phyloP scores from a whole-genome alignment of 2,888 invertebrate genomes.

The Baronia brevicornis region DNA sequence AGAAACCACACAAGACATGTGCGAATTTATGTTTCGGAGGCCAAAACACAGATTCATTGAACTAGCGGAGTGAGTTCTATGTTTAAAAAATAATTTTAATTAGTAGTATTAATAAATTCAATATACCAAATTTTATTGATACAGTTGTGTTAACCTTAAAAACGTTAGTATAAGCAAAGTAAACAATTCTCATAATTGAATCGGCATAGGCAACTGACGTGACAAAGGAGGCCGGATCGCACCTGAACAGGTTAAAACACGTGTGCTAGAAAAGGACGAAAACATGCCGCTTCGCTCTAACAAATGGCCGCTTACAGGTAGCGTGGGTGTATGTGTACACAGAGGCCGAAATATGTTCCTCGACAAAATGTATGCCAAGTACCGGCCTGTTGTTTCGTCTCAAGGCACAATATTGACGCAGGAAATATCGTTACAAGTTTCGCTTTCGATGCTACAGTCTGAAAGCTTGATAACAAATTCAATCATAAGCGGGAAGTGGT shows the following conservation, averaged over 20 bases:
- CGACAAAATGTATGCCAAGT: constrained; percentile 34
- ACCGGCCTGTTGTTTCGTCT: constrained; percentile 43
- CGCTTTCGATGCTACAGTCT: constrained; percentile 38
- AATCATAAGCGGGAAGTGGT: constrained; percentile 29
- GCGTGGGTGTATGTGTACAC: constrained; percentile 27
- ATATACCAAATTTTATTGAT: too few relatives aligned
- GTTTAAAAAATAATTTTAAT: too few relatives aligned
- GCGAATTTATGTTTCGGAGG: too few relatives aligned
- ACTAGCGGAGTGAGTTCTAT: too few relatives aligned
- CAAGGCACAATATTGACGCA: constrained; percentile 29
- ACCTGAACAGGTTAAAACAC: constrained; percentile 36
- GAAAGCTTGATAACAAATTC: constrained; percentile 49
- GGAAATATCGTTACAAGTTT: constrained; percentile 44
- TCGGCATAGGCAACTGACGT: constrained; percentile 45
- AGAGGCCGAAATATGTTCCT: constrained; percentile 32
- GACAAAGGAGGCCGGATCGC: constrained; percentile 32
- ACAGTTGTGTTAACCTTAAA: too few relatives aligned
- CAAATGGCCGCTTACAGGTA: constrained; percentile 37
- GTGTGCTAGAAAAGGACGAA: constrained; percentile 25
- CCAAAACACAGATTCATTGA: too few relatives aligned
- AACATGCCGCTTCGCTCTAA: constrained; percentile 25
- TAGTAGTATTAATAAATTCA: too few relatives aligned
- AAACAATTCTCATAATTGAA: constrained; percentile 62
- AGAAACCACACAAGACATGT: too few relatives aligned
- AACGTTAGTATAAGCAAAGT: constrained; percentile 46